Evolutionary conservation across 2,888 invertebrate genomes (phyloP).

Genomic region (Macaria notata): DNA sequence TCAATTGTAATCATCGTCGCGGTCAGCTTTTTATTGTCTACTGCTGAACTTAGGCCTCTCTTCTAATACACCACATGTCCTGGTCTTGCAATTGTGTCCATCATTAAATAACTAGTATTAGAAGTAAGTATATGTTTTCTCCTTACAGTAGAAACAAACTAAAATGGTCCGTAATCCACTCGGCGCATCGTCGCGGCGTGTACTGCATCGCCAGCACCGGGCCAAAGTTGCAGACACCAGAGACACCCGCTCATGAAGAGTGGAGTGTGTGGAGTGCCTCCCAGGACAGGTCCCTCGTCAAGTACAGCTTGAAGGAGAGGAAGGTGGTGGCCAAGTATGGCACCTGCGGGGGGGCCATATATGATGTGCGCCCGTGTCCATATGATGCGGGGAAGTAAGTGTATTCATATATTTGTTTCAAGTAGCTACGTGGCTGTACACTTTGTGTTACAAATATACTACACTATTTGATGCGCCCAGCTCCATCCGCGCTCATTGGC

Average conservation of each 20-base stretch:
- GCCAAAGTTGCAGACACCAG: constrained; percentile 46
- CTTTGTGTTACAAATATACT: too few species aligned
- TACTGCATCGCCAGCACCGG: constrained; percentile 82
- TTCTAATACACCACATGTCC: too few species aligned
- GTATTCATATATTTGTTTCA: background rate
- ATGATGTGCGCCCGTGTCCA: constrained; percentile 84
- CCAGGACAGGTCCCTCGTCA: constrained; percentile 83
- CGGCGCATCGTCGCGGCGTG: constrained; percentile 81
- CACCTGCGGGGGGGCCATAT: constrained; percentile 85
- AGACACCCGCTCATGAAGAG: constrained; percentile 18
- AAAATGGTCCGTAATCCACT: constrained; percentile 59
- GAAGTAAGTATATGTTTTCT: background rate
- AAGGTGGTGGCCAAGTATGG: constrained; percentile 64
- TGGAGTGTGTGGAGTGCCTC: constrained; percentile 82
- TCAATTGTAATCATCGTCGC: too few species aligned
- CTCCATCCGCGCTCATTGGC: too few species aligned
- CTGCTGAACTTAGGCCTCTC: too few species aligned
- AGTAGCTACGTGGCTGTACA: too few species aligned
- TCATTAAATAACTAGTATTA: too few species aligned
- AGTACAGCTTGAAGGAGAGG: constrained; percentile 65
- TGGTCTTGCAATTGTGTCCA: too few species aligned
- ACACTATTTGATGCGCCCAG: too few species aligned
- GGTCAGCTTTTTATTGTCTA: too few species aligned
- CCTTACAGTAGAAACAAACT: constrained; percentile 60
- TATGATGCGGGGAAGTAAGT: constrained; percentile 86